Evolutionary conservation across 2,888 invertebrate genomes (phyloP).

Genomic region (Chrysolina haemoptera): DNA sequence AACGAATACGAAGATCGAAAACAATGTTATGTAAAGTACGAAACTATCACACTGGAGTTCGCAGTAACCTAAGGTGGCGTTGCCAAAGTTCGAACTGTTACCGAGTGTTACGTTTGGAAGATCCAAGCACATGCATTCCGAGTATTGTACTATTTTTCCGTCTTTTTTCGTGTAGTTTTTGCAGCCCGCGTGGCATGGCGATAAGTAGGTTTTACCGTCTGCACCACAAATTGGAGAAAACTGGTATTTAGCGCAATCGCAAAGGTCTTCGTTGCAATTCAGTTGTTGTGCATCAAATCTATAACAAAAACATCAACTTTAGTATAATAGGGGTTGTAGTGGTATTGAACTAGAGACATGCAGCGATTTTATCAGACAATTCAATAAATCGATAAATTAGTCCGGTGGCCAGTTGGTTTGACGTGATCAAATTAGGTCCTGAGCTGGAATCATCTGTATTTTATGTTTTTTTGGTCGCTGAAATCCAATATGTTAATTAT

Average conservation of each 20-base stretch:
- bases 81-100: constrained; percentile 61
- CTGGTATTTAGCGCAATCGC: constrained; percentile 82
- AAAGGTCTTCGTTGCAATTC: constrained; percentile 77
- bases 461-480: too few species aligned
- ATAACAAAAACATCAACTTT: constrained; percentile 38
- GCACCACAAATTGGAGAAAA: constrained; percentile 90
- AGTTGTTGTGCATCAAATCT: constrained; percentile 67
- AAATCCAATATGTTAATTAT: too few species aligned
- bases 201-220: constrained; percentile 87
- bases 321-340: too few species aligned
- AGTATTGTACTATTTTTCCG: constrained; percentile 74
- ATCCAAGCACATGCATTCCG: constrained; percentile 72
- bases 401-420: too few species aligned
- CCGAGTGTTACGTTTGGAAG: constrained; percentile 40
- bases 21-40: constrained; percentile 84
- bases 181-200: constrained; percentile 93
- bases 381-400: too few species aligned
- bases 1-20: constrained; percentile 91
- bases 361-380: too few species aligned
- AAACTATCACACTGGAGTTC: constrained; percentile 85
- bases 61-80: constrained; percentile 86
- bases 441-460: too few species aligned
- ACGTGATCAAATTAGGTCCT: too few species aligned
- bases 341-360: too few species aligned
- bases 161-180: constrained; percentile 74